These are phyloP conservation scores for Eilema sororculum DNA, from an alignment of 2,888 invertebrate genomes.

Conservation along the genomic window DNA sequence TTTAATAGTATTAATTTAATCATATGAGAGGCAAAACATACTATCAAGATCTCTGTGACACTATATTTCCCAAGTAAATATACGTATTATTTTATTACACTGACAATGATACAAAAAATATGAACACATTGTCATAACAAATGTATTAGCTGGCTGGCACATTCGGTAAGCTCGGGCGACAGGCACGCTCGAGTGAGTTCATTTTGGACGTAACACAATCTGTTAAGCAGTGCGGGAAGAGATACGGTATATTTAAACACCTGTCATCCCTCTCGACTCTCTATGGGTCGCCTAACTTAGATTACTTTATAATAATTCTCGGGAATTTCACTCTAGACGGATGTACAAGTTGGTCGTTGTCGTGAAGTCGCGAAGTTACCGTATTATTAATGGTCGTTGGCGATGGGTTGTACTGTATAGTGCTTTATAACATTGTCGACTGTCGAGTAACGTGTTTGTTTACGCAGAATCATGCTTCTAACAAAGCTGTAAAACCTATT, in stretches of 20 bases:
- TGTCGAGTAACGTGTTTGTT: conserved; percentile 65
- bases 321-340: conserved; percentile 75
- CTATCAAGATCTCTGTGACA: too few species aligned
- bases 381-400: conserved; percentile 73
- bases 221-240: conserved; percentile 62
- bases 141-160: conserved; percentile 61
- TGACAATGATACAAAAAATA: conserved; percentile 22
- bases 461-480: conserved; percentile 55
- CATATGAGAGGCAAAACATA: background rate
- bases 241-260: conserved; percentile 78
- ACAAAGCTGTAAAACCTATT: conserved; percentile 33
- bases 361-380: conserved; percentile 72
- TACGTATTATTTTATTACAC: conserved; percentile 1
- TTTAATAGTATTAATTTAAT: background rate
- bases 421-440: conserved; percentile 73
- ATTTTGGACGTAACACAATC: conserved; percentile 69
- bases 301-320: conserved; percentile 84
- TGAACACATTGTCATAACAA: conserved; percentile 42
- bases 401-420: conserved; percentile 56
- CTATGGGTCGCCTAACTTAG: conserved; percentile 79
- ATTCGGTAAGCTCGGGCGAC: conserved; percentile 65
- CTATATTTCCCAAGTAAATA: too few species aligned
- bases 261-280: conserved; percentile 77
- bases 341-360: conserved; percentile 78
- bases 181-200: conserved; percentile 66